Conservation (phyloP, 2,888 invertebrate species). For the Sclerodermus sp. region DNA sequence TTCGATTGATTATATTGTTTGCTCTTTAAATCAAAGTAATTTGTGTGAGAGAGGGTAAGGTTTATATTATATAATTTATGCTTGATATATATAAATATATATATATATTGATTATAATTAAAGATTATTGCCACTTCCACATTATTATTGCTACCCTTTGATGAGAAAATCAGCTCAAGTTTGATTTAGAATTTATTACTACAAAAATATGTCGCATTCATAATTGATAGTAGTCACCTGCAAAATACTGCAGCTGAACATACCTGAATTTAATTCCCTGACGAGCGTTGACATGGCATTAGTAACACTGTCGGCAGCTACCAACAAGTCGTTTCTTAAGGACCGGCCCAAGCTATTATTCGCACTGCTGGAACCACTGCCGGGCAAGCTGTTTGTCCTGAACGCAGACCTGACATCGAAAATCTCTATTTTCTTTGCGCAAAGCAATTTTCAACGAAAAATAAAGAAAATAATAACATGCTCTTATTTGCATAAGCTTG, state of each 20-base stretch:
- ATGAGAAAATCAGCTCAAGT: no score
- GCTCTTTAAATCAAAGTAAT: no score
- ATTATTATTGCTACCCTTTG: no score
- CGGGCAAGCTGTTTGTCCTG: conserved; percentile 57
- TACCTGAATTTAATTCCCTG: conserved; percentile 91
- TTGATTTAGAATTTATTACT: no score
- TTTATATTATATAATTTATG: no score
- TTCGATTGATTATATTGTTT: no score
- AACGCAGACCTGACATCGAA: conserved; percentile 57
- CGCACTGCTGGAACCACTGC: conserved; percentile 55
- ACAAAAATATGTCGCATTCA: conserved; percentile 21
- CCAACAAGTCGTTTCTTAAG: conserved; percentile 83
- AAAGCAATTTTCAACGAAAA: conserved; percentile 42
- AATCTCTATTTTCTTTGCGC: conserved; percentile 54
- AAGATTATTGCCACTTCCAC: no score
- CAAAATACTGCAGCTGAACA: conserved; percentile 37
- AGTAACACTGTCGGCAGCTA: conserved; percentile 96
- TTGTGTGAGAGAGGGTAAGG: no score
- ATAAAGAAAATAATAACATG: conserved; percentile 31
- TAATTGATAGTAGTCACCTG: conserved; percentile 19
- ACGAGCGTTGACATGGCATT: conserved; percentile 98
- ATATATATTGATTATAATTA: no score
- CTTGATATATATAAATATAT: no score
- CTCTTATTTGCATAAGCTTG: conserved; percentile 37
- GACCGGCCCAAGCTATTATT: conserved; percentile 63